Evolutionary conservation across 2,113 vertebrate species (phyloP).

Genomic region (Falco punctatus): DNA sequence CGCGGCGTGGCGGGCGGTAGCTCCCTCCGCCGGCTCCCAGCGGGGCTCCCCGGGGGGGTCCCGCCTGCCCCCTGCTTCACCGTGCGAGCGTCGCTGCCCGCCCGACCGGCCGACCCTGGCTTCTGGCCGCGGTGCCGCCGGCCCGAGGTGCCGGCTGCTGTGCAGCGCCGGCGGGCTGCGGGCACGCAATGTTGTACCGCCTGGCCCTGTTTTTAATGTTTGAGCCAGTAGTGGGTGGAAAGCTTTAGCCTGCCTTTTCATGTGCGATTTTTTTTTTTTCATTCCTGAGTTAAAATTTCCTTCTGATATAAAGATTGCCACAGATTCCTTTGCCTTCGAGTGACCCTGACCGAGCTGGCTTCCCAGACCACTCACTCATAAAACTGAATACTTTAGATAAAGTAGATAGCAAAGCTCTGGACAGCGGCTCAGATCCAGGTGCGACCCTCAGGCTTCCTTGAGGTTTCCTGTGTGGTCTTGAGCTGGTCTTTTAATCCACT

Average conservation of each 20-base stretch:
- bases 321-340: accelerated
- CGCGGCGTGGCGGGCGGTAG: too few relatives aligned
- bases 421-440: background rate
- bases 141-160: too few relatives aligned
- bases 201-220: too few relatives aligned
- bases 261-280: background rate
- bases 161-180: too few relatives aligned
- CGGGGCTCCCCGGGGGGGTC: too few relatives aligned
- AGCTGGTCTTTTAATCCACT: background rate
- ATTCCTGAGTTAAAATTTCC: background rate
- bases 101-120: background rate
- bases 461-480: background rate
- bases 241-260: background rate
- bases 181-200: background rate
- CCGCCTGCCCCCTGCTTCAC: background rate
- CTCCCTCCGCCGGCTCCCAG: background rate
- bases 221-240: too few relatives aligned
- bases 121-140: background rate
- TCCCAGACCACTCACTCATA: too few relatives aligned
- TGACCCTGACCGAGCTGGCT: background rate
- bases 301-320: accelerated
- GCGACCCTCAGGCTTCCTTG: background rate
- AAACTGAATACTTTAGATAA: too few relatives aligned
- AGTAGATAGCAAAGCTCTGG: background rate
- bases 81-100: background rate